Conservation (phyloP, 2,797 vertebrate genomes). For the Apogon hyalosoma region DNA sequence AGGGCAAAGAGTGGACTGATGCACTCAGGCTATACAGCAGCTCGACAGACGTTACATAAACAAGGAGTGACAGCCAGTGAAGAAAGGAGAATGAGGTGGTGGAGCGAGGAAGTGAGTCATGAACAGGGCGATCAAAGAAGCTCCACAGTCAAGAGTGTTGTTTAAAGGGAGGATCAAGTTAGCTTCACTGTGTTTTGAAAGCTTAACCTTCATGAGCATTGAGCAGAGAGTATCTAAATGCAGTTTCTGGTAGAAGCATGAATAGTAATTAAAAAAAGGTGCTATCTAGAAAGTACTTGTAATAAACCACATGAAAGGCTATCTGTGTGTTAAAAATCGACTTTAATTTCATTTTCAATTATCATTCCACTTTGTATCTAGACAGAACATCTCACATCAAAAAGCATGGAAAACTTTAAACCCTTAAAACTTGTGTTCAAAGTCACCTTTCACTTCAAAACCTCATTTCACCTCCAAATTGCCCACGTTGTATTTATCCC, state of each 20-base stretch:
- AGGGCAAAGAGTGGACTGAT: constrained; percentile 25
- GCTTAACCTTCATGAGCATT: constrained; percentile 14
- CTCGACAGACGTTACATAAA: constrained; percentile 58
- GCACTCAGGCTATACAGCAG: constrained; percentile 54
- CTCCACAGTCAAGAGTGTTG: constrained; percentile 26
- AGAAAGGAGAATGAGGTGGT: constrained; percentile 39
- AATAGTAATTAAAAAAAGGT: constrained; percentile 1
- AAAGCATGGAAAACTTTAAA: constrained; percentile 35
- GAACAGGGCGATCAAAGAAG: constrained; percentile 44
- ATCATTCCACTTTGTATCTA: constrained; percentile 41
- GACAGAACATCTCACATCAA: constrained; percentile 35
- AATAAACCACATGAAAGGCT: constrained; percentile 34
- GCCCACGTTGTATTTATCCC: constrained; percentile 40
- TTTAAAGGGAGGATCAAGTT: constrained; percentile 39
- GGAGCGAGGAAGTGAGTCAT: constrained; percentile 55
- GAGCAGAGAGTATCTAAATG: constrained; percentile 1
- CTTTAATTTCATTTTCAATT: constrained; percentile 56
- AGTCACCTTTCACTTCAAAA: constrained; percentile 61
- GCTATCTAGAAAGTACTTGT: constrained; percentile 4
- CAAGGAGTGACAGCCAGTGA: constrained; percentile 59
- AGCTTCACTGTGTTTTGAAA: constrained; percentile 13
- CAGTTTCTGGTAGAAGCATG: not conserved
- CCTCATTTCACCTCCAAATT: constrained; percentile 47
- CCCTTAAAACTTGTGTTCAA: constrained; percentile 39
- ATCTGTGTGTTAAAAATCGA: not conserved